These are phyloP conservation scores for Mechanitis messenoides DNA, from an alignment of 2,888 invertebrate genomes.

Conservation along the genomic window DNA sequence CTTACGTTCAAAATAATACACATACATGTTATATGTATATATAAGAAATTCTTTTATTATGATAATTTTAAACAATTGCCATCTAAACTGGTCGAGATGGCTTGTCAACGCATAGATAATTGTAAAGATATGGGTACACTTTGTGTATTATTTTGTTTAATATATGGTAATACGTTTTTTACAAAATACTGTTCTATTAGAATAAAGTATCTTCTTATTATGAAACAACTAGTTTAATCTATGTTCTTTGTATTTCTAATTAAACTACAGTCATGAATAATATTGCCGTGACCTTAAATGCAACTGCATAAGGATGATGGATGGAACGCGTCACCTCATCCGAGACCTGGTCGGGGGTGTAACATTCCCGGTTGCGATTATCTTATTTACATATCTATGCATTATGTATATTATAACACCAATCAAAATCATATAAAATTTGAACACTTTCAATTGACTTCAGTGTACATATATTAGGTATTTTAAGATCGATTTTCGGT, in stretches of 20 bases:
- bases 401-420: too few relatives aligned
- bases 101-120: constrained; percentile 13
- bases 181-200: background rate
- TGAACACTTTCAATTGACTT: too few relatives aligned
- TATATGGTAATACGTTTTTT: background rate
- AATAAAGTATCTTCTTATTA: background rate
- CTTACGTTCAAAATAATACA: too few relatives aligned
- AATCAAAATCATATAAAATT: too few relatives aligned
- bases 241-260: background rate
- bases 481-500: too few relatives aligned
- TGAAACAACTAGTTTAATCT: background rate
- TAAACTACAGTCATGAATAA: background rate
- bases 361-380: constrained; percentile 14
- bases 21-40: background rate
- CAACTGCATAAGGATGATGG: constrained; percentile 20
- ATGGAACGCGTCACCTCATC: constrained; percentile 19
- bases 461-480: too few relatives aligned
- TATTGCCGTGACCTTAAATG: constrained; percentile 3
- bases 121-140: constrained; percentile 2
- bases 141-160: background rate
- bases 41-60: constrained; percentile 2
- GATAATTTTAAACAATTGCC: constrained; percentile 1
- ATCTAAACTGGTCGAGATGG: constrained; percentile 12
- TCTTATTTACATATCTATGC: constrained; percentile 3
- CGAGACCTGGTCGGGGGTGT: constrained; percentile 17